Percentiles rank a stretch among this genome's conserved stretches.
Evolutionary conservation across 1,140 invertebrate species (phyloP).

Genomic region (Trichonephila inaurata): DNA sequence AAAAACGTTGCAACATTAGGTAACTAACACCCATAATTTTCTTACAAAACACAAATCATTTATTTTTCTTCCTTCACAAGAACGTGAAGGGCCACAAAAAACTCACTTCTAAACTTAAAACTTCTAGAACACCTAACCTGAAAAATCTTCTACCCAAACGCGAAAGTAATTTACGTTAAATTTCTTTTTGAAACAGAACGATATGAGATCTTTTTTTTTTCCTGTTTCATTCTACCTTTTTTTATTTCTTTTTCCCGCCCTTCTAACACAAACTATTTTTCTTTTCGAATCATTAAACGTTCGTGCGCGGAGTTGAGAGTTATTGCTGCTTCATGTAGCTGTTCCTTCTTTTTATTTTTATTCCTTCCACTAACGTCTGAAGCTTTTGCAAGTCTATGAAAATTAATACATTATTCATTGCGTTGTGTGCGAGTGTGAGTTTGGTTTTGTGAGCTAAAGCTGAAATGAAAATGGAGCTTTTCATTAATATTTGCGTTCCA

Average conservation of each 20-base stretch:
- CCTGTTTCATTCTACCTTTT: background rate
- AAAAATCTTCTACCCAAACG: background rate
- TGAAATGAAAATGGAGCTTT: conserved; percentile 37
- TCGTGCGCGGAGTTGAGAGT: conserved; percentile 35
- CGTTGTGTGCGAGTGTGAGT: conserved; percentile 14
- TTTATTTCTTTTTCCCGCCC: background rate
- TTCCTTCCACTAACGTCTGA: background rate
- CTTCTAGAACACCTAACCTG: background rate
- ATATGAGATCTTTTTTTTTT: conserved; percentile 8
- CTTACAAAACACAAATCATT: conserved; percentile 5
- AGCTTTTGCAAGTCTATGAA: background rate
- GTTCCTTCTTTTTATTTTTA: background rate
- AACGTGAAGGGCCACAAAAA: background rate
- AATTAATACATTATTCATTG: conserved; percentile 42
- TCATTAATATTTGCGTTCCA: conserved; percentile 57
- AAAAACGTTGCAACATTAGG: background rate
- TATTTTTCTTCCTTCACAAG: background rate
- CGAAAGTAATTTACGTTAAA: conserved; percentile 34
- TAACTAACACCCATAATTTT: background rate
- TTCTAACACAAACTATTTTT: conserved; percentile 37
- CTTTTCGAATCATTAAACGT: conserved; percentile 46
- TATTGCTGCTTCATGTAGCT: conserved; percentile 24
- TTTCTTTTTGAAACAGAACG: conserved; percentile 28
- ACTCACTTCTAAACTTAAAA: background rate
- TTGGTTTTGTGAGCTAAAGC: background rate